phyloP scores from a whole-genome alignment of 2,888 invertebrate species.

The Acrocyrtus sp. region DNA sequence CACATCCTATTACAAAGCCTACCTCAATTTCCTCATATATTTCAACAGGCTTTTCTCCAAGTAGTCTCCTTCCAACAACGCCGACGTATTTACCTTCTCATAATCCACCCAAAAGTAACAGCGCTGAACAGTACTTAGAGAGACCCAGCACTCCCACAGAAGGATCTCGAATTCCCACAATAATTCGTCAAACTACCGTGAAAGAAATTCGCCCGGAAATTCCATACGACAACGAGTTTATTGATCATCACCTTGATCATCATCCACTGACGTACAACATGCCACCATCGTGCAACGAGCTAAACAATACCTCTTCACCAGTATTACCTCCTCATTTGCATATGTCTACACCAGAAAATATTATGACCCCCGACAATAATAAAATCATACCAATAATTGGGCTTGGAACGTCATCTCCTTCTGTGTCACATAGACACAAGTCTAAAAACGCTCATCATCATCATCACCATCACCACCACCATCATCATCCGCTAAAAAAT shows the following conservation, averaged over 20 bases:
- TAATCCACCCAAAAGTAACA: too few species aligned
- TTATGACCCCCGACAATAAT: constrained; percentile 34
- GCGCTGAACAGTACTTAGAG: too few species aligned
- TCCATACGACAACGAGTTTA: constrained; percentile 16
- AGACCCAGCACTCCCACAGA: too few species aligned
- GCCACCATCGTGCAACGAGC: constrained; percentile 16
- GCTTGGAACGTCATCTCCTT: constrained; percentile 31
- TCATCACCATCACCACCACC: constrained; percentile 11
- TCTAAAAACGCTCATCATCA: constrained; percentile 16
- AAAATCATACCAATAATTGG: constrained; percentile 46
- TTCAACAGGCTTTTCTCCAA: constrained; percentile 5
- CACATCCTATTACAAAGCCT: not conserved
- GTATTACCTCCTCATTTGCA: not conserved
- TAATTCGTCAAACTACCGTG: constrained; percentile 25
- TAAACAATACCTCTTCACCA: constrained; percentile 28
- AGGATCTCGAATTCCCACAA: constrained; percentile 49
- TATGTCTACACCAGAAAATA: constrained; percentile 6
- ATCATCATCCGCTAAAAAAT: constrained; percentile 23
- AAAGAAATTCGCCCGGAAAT: constrained; percentile 13
- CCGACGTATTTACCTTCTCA: not conserved
- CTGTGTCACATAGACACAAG: constrained; percentile 19
- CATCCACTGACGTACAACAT: constrained; percentile 30
- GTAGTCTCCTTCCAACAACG: not conserved
- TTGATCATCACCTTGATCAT: constrained; percentile 12
- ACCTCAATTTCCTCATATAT: not conserved